A percentile compares a stretch with the other conserved stretches of the same genome.
phyloP scores from a whole-genome alignment of 2,888 invertebrate species.

The Aquatica leii region DNA sequence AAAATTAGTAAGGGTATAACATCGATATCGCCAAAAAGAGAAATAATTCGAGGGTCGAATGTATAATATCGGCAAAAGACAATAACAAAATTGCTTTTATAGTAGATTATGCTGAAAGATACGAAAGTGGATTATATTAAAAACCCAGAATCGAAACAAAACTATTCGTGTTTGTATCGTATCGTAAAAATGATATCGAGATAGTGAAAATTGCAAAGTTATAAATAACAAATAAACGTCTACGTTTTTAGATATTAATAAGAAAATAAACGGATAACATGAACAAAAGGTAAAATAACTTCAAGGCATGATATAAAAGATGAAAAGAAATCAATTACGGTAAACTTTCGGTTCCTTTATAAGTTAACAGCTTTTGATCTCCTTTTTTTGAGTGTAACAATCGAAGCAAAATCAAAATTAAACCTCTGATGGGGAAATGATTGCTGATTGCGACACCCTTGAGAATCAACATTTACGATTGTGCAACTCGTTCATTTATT shows the following conservation, averaged over 20 bases:
- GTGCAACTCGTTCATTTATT: slow-evolving; percentile 45
- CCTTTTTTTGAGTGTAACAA: slow-evolving; percentile 16
- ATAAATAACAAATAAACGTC: too few species aligned
- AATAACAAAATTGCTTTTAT: slow-evolving; percentile 40
- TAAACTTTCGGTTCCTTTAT: slow-evolving; percentile 24
- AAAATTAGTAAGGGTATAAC: too few species aligned
- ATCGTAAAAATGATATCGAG: slow-evolving; percentile 6
- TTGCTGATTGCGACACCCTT: slow-evolving; percentile 55
- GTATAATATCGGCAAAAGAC: slow-evolving; percentile 17
- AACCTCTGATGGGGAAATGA: slow-evolving; percentile 47
- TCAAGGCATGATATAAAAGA: slow-evolving; percentile 13
- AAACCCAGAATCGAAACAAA: slow-evolving; percentile 23
- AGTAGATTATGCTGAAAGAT: slow-evolving; percentile 36
- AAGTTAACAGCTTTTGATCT: slow-evolving; percentile 33
- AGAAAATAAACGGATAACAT: background rate
- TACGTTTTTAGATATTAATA: too few species aligned
- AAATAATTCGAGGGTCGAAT: slow-evolving; percentile 9
- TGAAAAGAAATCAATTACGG: slow-evolving; percentile 37
- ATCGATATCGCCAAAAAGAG: background rate
- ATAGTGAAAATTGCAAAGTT: background rate
- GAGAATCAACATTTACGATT: slow-evolving; percentile 46
- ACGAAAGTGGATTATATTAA: slow-evolving; percentile 37
- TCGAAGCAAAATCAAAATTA: slow-evolving; percentile 31
- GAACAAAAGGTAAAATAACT: slow-evolving; percentile 11
- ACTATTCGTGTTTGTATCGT: too few species aligned